Percentiles rank a stretch among this genome's conserved stretches.
These are phyloP conservation scores for Hirundo rustica DNA, from an alignment of 2,797 vertebrate genomes.

Conservation along the genomic window DNA sequence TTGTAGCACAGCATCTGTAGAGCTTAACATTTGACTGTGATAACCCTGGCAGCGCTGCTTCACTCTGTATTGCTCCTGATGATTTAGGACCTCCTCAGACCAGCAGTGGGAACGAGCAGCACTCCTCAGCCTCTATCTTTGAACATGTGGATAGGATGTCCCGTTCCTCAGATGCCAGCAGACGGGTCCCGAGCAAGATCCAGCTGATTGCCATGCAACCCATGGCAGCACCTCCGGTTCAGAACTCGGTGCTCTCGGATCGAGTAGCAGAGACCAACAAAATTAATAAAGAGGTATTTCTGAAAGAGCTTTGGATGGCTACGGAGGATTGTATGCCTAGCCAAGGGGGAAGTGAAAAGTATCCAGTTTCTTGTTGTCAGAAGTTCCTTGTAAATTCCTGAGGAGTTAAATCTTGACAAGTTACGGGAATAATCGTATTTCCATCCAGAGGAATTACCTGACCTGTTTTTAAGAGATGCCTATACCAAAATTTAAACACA, in stretches of 20 bases:
- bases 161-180: conserved; percentile 86
- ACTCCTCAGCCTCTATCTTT: conserved; percentile 94
- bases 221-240: conserved; percentile 82
- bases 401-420: neutral
- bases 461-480: neutral
- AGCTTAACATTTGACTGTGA: neutral
- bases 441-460: neutral
- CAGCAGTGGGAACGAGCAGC: conserved; percentile 85
- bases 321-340: neutral
- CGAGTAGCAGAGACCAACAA: conserved; percentile 85
- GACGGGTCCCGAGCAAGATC: conserved; percentile 89
- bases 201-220: conserved; percentile 98
- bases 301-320: neutral
- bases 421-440: neutral
- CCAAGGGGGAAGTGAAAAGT: neutral
- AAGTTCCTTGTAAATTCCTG: neutral
- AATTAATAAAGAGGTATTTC: conserved; percentile 89
- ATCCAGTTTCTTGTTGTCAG: neutral
- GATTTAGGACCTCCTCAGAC: conserved; percentile 79
- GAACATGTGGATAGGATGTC: conserved; percentile 94
- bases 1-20: neutral
- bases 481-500: neutral
- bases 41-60: neutral
- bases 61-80: neutral
- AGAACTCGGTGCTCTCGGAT: conserved; percentile 84